A percentile compares a stretch with the other conserved stretches of the same genome.
These are phyloP conservation scores for Bradypodion pumilum DNA, from an alignment of 2,797 vertebrate species.

Conservation along the genomic window DNA sequence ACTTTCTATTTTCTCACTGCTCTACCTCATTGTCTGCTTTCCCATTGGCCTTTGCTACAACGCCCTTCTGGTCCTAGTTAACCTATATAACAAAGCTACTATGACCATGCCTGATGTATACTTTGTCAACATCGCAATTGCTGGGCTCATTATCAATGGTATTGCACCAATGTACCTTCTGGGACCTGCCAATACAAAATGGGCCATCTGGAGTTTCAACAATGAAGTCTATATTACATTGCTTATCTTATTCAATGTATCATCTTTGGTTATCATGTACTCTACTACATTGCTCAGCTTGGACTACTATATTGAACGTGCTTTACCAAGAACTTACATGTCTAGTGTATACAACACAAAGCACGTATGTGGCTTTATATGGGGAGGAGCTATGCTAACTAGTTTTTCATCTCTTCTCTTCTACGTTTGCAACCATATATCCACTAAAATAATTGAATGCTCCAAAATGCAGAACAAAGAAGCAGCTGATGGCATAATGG, in stretches of 20 bases:
- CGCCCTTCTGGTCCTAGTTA: conserved; percentile 88
- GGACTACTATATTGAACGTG: conserved; percentile 96
- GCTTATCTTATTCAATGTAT: conserved; percentile 95
- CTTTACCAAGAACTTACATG: conserved; percentile 95
- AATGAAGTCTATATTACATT: conserved; percentile 91
- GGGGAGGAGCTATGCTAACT: conserved; percentile 95
- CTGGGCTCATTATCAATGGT: conserved; percentile 89
- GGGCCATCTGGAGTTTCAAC: conserved; percentile 90
- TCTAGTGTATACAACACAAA: conserved; percentile 98
- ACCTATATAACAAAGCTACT: conserved; percentile 91
- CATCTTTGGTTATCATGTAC: conserved; percentile 93
- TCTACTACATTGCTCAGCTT: conserved; percentile 94
- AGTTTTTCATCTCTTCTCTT: conserved; percentile 97
- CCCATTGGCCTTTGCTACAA: conserved; percentile 94
- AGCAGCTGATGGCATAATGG: conserved; percentile 92
- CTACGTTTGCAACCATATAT: conserved; percentile 95
- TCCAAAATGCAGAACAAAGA: conserved; percentile 96
- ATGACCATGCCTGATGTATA: conserved; percentile 99
- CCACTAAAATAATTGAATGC: conserved; percentile 91
- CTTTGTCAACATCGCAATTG: conserved; percentile 96
- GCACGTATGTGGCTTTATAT: conserved; percentile 95
- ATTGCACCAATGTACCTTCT: conserved; percentile 90
- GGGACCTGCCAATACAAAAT: conserved; percentile 86
- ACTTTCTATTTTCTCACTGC: conserved; percentile 88
- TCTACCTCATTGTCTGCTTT: conserved; percentile 93